Base-by-base conservation (phyloP, 2,797 vertebrate genomes). In the Sebastes kiyomatsui region DNA sequence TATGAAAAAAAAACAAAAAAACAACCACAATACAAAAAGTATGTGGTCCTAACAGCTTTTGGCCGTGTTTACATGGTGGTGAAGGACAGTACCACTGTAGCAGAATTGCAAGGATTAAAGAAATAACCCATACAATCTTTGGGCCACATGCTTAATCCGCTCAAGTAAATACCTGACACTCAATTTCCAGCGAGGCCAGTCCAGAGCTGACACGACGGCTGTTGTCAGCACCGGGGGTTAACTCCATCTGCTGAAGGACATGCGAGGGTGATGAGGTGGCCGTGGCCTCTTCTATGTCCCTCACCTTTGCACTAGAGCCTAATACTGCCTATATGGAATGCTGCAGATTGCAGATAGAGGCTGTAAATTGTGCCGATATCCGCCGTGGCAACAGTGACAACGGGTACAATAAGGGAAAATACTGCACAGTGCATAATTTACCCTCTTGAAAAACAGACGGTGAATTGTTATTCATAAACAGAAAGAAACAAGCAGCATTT, bases 131-230 rank as follows among this genome's bases (percentile, higher is more conserved):
- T 14, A 56, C 84, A 72, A 81, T 91, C 62, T 88, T 80, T 65
- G 52, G 83, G 75, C 80, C 84, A 75, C 72, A 54, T 72, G 62
- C 84, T 80, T 94, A 94, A 94, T 93, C 92, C 83, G 88, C 92
- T 94, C 87, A 88, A 90, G 84, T 88, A 91, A 94, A 93, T 84
- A 93, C 92, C 85, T 91, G 91, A 92, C 92, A 86, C 83, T 86
- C 87, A 86, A 89, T 93, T 94, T 92, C 72, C 78, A 84, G 80
- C 75, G 35, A 87, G 84, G 83, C 81, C 80, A 42, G 27, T 82
- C 67, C 79, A 22, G 69, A 86, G 84, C 75, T 30, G 67, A 62
- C 18, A 11, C 80, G 87, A 87, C 12, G 86, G 87, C 86, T 89
- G 82, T 59, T 84, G 90, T 86, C 91, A 94, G 89, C 83, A 80